Evolutionary conservation across 2,113 vertebrate genomes (phyloP), one percentile per base, ranked within the genome.

Genomic region (Cephalophus harveyi): DNA sequence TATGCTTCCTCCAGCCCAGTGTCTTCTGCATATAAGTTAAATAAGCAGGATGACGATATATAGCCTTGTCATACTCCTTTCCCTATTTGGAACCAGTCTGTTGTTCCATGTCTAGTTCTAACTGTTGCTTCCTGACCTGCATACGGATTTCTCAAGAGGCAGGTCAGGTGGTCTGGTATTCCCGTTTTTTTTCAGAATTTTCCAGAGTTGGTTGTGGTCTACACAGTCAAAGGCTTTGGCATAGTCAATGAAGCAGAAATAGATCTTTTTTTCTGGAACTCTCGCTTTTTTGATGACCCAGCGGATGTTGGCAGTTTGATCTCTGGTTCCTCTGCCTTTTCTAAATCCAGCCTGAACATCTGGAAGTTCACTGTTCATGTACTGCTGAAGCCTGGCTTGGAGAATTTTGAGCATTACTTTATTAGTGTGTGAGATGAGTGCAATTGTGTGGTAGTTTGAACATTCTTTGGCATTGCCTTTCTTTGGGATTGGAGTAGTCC

Each of bases 361-460:
- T 33, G 60, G 15, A n/a, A n/a, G 8, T 67, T 67, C 62, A n/a
- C 0, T 0, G 33, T n/a, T n/a, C 62, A 64, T 0, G 0, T 64
- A 64, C 1, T 64, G 33, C 1, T 64, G 62, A 64, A 64, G 30
- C 62, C 62, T n/a, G 62, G 62, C 33, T 64, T 67, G 62, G 62
- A 67, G 33, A 67, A 67, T n/a, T 67, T 67, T n/a, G 33, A 67
- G 33, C 33, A 67, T 67, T n/a, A 67, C 62, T n/a, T 67, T n/a
- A 19, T 17, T n/a, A n/a, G 33, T 1, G 3, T 67, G 64, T 67
- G 64, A 67, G 33, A 67, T 67, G 64, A 67, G 62, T n/a, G 33
- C 33, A n/a, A 10, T n/a, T n/a, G 33, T 67, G 33, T 0, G 3
- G 33, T n/a, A 67, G 17, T 67, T n/a, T 67, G 33, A 67, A 2